Percentiles rank a stretch among this genome's conserved stretches.
phyloP scores from a whole-genome alignment of 2,888 invertebrate genomes.

The Drosophila parthenogenetica region DNA sequence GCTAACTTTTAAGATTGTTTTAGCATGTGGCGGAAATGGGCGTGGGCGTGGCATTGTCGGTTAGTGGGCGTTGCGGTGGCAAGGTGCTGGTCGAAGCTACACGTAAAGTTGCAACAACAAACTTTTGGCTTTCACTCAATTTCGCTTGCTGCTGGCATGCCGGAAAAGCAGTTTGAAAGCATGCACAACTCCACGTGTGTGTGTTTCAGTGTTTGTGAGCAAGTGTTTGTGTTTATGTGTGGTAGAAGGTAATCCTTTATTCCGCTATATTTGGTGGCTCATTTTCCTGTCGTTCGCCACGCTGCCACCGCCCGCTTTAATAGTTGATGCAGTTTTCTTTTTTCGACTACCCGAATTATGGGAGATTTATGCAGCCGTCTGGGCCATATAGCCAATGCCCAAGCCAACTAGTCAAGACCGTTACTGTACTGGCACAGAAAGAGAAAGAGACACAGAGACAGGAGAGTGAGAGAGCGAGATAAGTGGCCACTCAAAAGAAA shows the following conservation, averaged over 20 bases:
- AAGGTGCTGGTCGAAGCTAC: slow-evolving; percentile 40
- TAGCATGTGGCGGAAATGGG: slow-evolving; percentile 78
- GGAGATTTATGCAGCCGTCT: slow-evolving; percentile 71
- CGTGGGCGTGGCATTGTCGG: slow-evolving; percentile 54
- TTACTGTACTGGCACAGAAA: background rate
- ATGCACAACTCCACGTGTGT: slow-evolving; percentile 27
- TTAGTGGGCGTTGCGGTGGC: slow-evolving; percentile 37
- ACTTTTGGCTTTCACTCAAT: slow-evolving; percentile 77
- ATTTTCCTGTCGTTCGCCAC: slow-evolving; percentile 55
- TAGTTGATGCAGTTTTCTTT: slow-evolving; percentile 46
- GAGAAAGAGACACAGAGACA: background rate
- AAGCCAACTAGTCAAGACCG: slow-evolving; percentile 56
- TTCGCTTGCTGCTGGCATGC: slow-evolving; percentile 52
- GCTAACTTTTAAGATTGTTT: slow-evolving; percentile 80
- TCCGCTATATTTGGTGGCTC: slow-evolving; percentile 69
- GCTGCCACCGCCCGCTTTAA: slow-evolving; percentile 48
- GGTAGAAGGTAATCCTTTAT: slow-evolving; percentile 67
- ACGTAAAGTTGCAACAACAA: slow-evolving; percentile 70
- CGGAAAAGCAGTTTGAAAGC: slow-evolving; percentile 59
- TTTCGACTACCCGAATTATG: slow-evolving; percentile 61
- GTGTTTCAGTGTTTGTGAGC: slow-evolving; percentile 23
- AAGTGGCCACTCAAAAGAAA: slow-evolving; percentile 73
- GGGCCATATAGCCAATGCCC: slow-evolving; percentile 45
- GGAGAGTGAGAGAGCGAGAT: slow-evolving; percentile 29
- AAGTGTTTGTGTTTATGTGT: slow-evolving; percentile 5